phyloP scores from a whole-genome alignment of 1,140 invertebrate species.

The Bombus turneri region DNA sequence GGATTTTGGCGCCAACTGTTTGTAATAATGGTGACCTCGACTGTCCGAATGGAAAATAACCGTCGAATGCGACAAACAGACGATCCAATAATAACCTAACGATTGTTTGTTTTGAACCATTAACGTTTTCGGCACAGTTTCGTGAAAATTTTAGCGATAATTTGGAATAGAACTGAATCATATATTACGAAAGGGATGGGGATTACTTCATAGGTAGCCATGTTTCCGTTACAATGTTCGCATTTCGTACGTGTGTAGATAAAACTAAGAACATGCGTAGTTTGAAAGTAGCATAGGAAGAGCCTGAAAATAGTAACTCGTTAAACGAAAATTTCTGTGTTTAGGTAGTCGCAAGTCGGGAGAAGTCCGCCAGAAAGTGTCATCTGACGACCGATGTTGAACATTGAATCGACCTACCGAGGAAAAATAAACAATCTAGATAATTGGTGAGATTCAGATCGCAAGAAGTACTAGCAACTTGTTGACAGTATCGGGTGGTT shows the following conservation, averaged over 20 bases:
- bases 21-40: not conserved
- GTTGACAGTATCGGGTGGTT: slow-evolving; percentile 12
- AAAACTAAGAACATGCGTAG: slow-evolving; percentile 6
- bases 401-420: not conserved
- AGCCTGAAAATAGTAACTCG: not conserved
- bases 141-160: not conserved
- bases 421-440: not conserved
- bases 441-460: not conserved
- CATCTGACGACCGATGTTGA: not conserved
- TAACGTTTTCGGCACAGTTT: not conserved
- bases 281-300: slow-evolving; percentile 6
- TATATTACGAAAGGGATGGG: too few relatives aligned
- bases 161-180: not conserved
- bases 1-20: slow-evolving; percentile 50
- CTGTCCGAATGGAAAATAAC: not conserved
- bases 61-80: not conserved
- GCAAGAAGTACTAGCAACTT: slow-evolving; percentile 16
- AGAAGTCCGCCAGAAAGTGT: not conserved
- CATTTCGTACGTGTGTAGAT: slow-evolving; percentile 31
- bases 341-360: slow-evolving; percentile 30
- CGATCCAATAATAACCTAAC: not conserved
- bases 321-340: slow-evolving; percentile 49
- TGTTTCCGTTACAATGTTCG: slow-evolving; percentile 24
- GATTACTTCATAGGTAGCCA: slow-evolving; percentile 36
- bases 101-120: not conserved